Conservation (phyloP, 2,797 vertebrate genomes). For the Thripadectes ignobilis region DNA sequence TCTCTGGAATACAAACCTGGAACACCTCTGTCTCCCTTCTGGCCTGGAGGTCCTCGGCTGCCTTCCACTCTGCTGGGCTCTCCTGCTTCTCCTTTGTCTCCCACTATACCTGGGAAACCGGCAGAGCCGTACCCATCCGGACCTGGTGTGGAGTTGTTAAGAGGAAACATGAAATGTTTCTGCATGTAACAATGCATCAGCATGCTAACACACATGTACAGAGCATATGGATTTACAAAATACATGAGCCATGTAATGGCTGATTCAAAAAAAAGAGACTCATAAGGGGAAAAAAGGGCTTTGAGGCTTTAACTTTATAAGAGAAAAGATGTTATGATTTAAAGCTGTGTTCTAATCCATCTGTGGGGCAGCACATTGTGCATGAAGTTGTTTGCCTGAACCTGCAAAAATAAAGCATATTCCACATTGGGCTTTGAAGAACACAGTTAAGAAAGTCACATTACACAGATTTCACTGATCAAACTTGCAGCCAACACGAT, state of each 20-base stretch:
- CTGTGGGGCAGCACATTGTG: neutral
- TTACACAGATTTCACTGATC: neutral
- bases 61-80: constrained; percentile 81
- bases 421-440: neutral
- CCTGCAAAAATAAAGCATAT: neutral
- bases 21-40: constrained; percentile 84
- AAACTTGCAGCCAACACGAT: neutral
- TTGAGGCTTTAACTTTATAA: neutral
- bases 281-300: neutral
- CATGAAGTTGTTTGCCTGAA: neutral
- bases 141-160: constrained; percentile 75
- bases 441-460: neutral
- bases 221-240: neutral
- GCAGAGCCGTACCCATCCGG: constrained; percentile 76
- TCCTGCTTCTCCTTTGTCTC: constrained; percentile 85
- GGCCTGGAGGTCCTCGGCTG: constrained; percentile 77
- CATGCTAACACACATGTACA: accelerated
- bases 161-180: neutral
- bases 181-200: accelerated
- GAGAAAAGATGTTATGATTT: neutral
- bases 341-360: neutral
- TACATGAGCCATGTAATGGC: neutral
- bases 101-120: constrained; percentile 82
- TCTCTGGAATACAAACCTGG: constrained; percentile 76
- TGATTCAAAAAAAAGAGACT: neutral